A percentile compares a stretch with the other conserved stretches of the same genome.
Conservation (phyloP, 2,888 invertebrate species). For the Smittia aterrima region DNA sequence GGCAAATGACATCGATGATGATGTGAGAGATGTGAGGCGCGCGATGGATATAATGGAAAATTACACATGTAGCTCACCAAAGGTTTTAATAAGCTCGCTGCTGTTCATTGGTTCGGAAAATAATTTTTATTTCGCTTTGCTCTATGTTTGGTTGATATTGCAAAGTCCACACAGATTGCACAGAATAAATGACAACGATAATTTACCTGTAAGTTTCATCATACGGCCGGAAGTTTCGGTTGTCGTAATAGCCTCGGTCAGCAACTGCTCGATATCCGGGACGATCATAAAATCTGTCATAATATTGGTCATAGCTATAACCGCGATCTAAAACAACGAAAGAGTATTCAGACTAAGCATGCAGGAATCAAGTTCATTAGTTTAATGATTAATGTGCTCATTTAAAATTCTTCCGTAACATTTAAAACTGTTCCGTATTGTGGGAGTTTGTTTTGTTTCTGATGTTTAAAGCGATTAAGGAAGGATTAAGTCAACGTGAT, state of each 20-base stretch:
- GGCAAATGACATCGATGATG: conserved; percentile 1
- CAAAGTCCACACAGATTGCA: not conserved
- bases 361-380: not conserved
- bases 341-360: not conserved
- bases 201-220: conserved; percentile 54
- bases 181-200: not conserved
- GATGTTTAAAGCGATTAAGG: conserved; percentile 14
- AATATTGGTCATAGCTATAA: conserved; percentile 44
- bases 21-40: not conserved
- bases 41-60: conserved; percentile 22
- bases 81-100: conserved; percentile 3
- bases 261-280: conserved; percentile 2
- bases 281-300: conserved; percentile 47
- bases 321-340: conserved; percentile 22
- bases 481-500: not conserved
- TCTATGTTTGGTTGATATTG: not conserved
- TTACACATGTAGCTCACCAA: conserved; percentile 28
- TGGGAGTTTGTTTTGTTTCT: not conserved
- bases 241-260: conserved; percentile 48
- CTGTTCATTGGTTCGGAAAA: conserved; percentile 27
- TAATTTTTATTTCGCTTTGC: conserved; percentile 15
- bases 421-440: conserved; percentile 22
- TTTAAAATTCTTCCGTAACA: conserved; percentile 15
- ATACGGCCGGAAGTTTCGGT: conserved; percentile 52
- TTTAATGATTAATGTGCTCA: not conserved